These are phyloP conservation scores for Cataglyphis livida DNA, from an alignment of 2,888 invertebrate genomes.

Conservation along the genomic window DNA sequence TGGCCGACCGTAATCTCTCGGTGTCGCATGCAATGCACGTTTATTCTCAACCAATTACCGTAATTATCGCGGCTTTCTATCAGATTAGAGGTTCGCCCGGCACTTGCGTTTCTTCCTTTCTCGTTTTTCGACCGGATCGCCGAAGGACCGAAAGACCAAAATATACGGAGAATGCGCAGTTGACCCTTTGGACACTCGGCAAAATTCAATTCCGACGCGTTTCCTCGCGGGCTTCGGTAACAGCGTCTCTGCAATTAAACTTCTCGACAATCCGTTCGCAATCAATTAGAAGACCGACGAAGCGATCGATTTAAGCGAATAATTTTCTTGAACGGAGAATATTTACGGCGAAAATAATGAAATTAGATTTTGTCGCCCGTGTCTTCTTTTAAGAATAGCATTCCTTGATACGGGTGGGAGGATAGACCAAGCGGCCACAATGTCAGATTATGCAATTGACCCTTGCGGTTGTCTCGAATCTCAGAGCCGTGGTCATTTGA, in stretches of 20 bases:
- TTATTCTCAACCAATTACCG: conserved; percentile 62
- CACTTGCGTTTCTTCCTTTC: conserved; percentile 16
- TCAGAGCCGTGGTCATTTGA: conserved; percentile 38
- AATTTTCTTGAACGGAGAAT: conserved; percentile 36
- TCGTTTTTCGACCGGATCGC: conserved; percentile 1
- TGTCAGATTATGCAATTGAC: conserved; percentile 62
- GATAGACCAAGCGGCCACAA: background rate
- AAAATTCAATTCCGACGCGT: conserved; percentile 45
- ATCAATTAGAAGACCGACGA: conserved; percentile 42
- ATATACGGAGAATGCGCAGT: conserved; percentile 42
- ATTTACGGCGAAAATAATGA: conserved; percentile 19
- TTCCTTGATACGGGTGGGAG: background rate
- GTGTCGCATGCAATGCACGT: conserved; percentile 65
- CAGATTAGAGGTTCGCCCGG: conserved; percentile 53
- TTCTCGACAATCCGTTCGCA: conserved; percentile 48
- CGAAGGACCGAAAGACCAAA: background rate
- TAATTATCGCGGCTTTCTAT: conserved; percentile 66
- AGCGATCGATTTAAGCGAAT: conserved; percentile 35
- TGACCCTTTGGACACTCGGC: conserved; percentile 35
- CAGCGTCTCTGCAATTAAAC: conserved; percentile 46
- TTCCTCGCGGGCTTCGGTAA: conserved; percentile 9
- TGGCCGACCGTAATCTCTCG: conserved; percentile 32
- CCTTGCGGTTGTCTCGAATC: conserved; percentile 52
- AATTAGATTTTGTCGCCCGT: conserved; percentile 31
- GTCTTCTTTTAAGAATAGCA: conserved; percentile 17